Percentiles rank a stretch among this genome's conserved stretches.
These are phyloP conservation scores for Petroica traversi DNA, from an alignment of 2,113 vertebrate species.

Conservation along the genomic window DNA sequence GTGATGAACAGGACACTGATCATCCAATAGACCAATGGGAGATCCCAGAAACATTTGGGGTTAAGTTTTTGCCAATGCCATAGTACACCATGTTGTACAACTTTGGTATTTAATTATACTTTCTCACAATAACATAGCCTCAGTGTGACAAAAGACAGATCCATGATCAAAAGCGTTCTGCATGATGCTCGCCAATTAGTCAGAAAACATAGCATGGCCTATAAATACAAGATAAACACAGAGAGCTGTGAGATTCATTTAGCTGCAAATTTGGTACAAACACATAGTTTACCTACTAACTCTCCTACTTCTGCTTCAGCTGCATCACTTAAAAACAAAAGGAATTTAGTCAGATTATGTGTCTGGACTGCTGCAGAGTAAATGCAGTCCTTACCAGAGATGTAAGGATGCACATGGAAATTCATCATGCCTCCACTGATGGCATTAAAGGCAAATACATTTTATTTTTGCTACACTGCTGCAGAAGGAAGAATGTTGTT, in stretches of 20 bases:
- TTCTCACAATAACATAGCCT: neutral
- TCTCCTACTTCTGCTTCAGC: neutral
- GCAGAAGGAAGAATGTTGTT: neutral
- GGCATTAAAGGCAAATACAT: neutral
- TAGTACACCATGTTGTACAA: neutral
- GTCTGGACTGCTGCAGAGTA: neutral
- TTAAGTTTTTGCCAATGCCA: neutral
- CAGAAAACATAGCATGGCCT: neutral
- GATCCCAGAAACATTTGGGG: neutral
- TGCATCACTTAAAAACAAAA: neutral
- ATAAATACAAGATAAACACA: neutral
- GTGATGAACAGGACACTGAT: neutral
- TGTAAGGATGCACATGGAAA: neutral
- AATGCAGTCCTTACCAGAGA: neutral
- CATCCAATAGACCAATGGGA: neutral
- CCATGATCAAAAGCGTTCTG: neutral
- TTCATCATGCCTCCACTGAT: neutral
- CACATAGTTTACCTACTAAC: neutral
- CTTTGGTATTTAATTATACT: neutral
- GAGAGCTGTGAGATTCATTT: neutral
- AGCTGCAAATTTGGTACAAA: neutral
- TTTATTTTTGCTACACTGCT: neutral
- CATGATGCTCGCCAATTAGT: neutral
- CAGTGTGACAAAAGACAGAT: neutral
- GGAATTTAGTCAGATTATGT: neutral